Conservation (phyloP, 2,797 vertebrate species). For the Salmo trutta region DNA sequence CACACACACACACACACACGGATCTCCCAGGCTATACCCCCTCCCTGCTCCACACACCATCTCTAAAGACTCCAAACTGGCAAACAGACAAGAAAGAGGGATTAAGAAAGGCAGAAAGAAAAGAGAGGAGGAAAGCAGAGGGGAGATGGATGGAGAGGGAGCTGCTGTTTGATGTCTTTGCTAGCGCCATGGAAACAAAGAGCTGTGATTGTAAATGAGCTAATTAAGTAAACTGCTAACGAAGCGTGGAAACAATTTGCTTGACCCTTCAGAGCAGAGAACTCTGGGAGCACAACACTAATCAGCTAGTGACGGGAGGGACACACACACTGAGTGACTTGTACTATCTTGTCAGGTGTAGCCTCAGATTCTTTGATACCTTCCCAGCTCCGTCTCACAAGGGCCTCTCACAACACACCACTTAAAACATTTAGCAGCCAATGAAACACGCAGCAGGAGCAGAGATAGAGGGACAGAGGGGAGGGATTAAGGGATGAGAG, state of each 20-base stretch:
- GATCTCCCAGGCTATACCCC: constrained; percentile 33
- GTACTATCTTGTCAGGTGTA: too few species aligned
- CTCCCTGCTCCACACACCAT: constrained; percentile 23
- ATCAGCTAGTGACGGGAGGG: neutral
- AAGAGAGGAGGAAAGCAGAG: constrained; percentile 22
- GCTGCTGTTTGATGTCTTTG: constrained; percentile 83
- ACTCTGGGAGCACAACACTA: constrained; percentile 60
- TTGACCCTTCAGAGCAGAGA: constrained; percentile 78
- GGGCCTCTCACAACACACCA: neutral
- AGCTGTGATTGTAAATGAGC: constrained; percentile 85
- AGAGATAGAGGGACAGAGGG: neutral
- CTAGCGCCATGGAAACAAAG: constrained; percentile 83
- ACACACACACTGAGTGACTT: constrained; percentile 1
- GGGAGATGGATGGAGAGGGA: constrained; percentile 27
- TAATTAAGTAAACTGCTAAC: constrained; percentile 89
- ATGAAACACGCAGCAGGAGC: constrained; percentile 1
- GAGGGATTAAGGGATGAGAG: too few species aligned
- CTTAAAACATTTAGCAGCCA: neutral
- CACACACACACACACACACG: constrained; percentile 58
- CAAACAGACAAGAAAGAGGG: constrained; percentile 46
- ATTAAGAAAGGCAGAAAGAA: constrained; percentile 26
- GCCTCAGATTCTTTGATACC: neutral
- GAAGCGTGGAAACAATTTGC: constrained; percentile 91
- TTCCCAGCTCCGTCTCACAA: neutral
- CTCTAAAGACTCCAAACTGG: constrained; percentile 59